Evolutionary conservation across 1,140 invertebrate species (phyloP).

Genomic region (Bombus consobrinus): DNA sequence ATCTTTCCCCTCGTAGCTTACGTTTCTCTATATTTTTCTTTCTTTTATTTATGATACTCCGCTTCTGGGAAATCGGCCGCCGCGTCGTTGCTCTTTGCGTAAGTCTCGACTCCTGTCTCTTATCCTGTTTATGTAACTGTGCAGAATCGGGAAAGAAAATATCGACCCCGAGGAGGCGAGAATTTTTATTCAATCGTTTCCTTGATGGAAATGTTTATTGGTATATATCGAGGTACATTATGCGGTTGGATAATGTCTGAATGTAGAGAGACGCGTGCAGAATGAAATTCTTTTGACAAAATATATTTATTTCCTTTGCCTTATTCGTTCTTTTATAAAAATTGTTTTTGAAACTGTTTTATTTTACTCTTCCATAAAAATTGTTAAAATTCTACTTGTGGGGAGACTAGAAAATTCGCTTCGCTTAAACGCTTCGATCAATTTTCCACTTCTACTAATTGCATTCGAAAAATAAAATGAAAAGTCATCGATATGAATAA

Average conservation of each 20-base stretch:
- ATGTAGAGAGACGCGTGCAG: too few species aligned
- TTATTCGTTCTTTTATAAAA: background rate
- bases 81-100: constrained; percentile 11
- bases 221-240: background rate
- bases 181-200: constrained; percentile 3
- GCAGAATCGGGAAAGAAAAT: background rate
- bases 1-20: background rate
- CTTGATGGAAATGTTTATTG: background rate
- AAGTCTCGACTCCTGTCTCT: background rate
- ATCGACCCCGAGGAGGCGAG: background rate
- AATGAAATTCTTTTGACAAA: background rate
- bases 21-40: background rate
- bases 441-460: too few species aligned
- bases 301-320: background rate
- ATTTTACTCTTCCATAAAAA: background rate
- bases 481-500: too few species aligned
- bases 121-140: constrained; percentile 2
- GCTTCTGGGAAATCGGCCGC: background rate
- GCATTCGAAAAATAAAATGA: too few species aligned
- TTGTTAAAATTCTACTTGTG: too few species aligned
- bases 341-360: background rate
- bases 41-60: constrained; percentile 10
- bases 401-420: too few species aligned
- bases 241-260: background rate
- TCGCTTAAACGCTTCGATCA: too few species aligned